A percentile compares a stretch with the other conserved stretches of the same genome.
These are phyloP conservation scores for Miniopterus natalensis DNA, from an alignment of 2,113 vertebrate species.

Conservation along the genomic window DNA sequence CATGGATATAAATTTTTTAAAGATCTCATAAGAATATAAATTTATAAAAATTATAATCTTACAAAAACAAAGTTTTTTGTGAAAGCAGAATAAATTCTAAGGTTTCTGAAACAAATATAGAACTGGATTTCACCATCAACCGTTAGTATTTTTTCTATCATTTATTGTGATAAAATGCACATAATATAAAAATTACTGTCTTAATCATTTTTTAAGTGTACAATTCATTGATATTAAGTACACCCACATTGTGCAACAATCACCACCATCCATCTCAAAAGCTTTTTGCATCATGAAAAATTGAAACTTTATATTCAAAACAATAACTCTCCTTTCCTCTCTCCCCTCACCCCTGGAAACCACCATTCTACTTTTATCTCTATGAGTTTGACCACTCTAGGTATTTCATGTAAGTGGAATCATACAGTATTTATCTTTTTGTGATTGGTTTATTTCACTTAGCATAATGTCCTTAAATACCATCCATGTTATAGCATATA, in stretches of 20 bases:
- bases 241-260: not conserved
- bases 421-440: not conserved
- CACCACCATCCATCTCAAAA: not conserved
- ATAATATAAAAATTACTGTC: not conserved
- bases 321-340: not conserved
- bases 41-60: not conserved
- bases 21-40: not conserved
- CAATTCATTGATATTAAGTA: not conserved
- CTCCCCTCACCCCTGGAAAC: not conserved
- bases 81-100: not conserved
- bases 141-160: not conserved
- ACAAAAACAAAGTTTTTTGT: slow-evolving; percentile 6
- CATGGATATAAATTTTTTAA: not conserved
- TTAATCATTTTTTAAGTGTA: not conserved
- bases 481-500: not conserved
- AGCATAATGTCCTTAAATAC: not conserved
- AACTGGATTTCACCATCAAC: not conserved
- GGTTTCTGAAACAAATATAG: not conserved
- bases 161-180: not conserved
- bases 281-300: not conserved
- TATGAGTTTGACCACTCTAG: not conserved
- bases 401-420: not conserved
- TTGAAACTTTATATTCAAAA: not conserved
- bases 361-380: not conserved
- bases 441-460: not conserved